These are phyloP conservation scores for Tenthredo amoena DNA, from an alignment of 2,888 invertebrate genomes.

Conservation along the genomic window DNA sequence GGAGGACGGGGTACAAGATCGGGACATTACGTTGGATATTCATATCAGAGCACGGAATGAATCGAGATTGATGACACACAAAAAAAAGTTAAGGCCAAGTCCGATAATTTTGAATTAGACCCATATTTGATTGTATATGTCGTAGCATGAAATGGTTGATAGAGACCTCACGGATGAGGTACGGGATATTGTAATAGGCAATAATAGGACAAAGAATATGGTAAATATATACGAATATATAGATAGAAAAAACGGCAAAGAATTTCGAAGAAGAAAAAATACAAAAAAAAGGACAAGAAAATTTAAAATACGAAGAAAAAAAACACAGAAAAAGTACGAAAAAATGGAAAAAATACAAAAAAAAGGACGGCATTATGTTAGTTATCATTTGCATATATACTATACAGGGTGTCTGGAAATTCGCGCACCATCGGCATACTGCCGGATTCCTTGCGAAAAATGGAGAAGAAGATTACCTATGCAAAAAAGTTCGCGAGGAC, in stretches of 20 bases:
- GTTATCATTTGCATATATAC: no score
- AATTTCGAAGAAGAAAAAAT: not conserved
- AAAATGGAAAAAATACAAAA: no score
- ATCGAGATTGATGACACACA: slow-evolving; percentile 7
- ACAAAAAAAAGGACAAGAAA: not conserved
- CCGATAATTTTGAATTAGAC: not conserved
- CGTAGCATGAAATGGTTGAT: not conserved
- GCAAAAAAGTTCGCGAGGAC: no score
- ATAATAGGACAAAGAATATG: slow-evolving; percentile 6
- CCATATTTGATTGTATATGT: slow-evolving; percentile 18
- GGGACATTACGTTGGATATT: slow-evolving; percentile 20
- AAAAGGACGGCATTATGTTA: no score
- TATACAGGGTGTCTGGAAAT: no score
- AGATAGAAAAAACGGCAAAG: not conserved
- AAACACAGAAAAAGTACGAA: no score
- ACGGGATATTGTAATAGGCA: not conserved
- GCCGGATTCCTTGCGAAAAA: no score
- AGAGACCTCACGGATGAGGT: not conserved
- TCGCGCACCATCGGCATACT: no score
- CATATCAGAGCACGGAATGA: slow-evolving; percentile 3
- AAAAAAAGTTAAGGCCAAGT: not conserved
- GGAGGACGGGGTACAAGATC: slow-evolving; percentile 28
- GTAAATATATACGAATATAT: not conserved
- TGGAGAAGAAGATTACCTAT: no score
- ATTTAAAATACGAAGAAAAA: no score